Conservation (phyloP, 1,140 invertebrate genomes). For the Camponotus floridanus region DNA sequence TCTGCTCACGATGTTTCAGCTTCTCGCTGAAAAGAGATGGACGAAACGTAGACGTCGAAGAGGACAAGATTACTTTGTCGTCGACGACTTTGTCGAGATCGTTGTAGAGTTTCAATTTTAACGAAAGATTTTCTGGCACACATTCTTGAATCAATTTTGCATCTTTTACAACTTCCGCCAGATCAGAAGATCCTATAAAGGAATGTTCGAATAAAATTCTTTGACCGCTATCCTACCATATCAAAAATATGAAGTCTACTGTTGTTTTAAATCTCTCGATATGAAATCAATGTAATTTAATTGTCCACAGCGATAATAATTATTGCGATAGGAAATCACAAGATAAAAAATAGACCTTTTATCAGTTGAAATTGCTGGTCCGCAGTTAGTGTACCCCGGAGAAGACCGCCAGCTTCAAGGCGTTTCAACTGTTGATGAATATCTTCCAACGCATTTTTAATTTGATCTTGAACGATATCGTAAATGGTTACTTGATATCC, state of each 20-base stretch:
- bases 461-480: conserved; percentile 92
- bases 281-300: conserved; percentile 5
- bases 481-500: conserved; percentile 95
- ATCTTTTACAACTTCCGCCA: conserved; percentile 90
- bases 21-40: conserved; percentile 94
- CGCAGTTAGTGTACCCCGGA: conserved; percentile 91
- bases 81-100: conserved; percentile 92
- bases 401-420: conserved; percentile 90
- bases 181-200: conserved; percentile 88
- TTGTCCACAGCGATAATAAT: background rate
- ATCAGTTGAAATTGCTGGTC: conserved; percentile 93
- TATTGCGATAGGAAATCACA: background rate
- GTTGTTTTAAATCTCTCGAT: background rate
- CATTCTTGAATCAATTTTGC: conserved; percentile 96
- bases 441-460: conserved; percentile 91
- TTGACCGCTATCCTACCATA: background rate
- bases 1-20: conserved; percentile 92
- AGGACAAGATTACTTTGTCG: conserved; percentile 92
- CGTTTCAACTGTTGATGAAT: conserved; percentile 91
- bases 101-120: conserved; percentile 94
- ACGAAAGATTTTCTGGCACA: conserved; percentile 94
- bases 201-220: conserved; percentile 14
- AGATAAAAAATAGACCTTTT: conserved; percentile 87
- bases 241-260: no score
- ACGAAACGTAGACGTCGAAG: conserved; percentile 96